Base-by-base conservation (phyloP, 2,113 vertebrate species). In the Zapus hudsonius region DNA sequence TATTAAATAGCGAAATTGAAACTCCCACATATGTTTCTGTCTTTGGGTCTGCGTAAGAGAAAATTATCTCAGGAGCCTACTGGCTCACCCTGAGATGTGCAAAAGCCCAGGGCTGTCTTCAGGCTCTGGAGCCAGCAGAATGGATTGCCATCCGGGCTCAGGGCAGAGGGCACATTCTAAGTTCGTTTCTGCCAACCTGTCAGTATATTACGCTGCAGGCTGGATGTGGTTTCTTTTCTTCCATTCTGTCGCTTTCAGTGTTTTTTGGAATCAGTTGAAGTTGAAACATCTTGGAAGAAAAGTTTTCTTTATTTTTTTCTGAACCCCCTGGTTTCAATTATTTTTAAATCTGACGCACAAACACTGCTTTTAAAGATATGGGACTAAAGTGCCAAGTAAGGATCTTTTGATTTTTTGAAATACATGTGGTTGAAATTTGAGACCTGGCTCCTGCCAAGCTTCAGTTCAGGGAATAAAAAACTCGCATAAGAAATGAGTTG, bases 351-450 rank as follows among this genome's bases (percentile, higher is more conserved):
- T 98, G 98, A 98, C 92, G n/a, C 98, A 98, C 97, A 98, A 98
- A 98, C 97, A 97, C 97, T 96, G 97, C 97, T 98, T 98, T 98
- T 97, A 98, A 97, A 99, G 99, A 98, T 98, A 98, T 98, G 98
- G 90, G 93, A 95, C 97, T 44, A 0, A 92, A 95, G 98, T 97
- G 98, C 99, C 99, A 99, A 98, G 98, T 96, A 98, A 96, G 98
- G 98, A 97, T 98, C 98, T 98, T 99, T 98, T 98, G 98, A 99
- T 99, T 99, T 98, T 98, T 98, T 97, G 31, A 97, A 98, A 98
- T 98, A 98, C 99, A 99, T 99, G 99, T 99, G 99, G 99, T 99
- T 99, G 99, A 99, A 99, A 99, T 99, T 98, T 98, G 98, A 99
- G 98, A 98, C 96, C 61, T 89, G 96, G 82, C 95, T 96, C 84